These are phyloP conservation scores for Junonia oenone DNA, from an alignment of 2,888 invertebrate genomes.

Conservation along the genomic window DNA sequence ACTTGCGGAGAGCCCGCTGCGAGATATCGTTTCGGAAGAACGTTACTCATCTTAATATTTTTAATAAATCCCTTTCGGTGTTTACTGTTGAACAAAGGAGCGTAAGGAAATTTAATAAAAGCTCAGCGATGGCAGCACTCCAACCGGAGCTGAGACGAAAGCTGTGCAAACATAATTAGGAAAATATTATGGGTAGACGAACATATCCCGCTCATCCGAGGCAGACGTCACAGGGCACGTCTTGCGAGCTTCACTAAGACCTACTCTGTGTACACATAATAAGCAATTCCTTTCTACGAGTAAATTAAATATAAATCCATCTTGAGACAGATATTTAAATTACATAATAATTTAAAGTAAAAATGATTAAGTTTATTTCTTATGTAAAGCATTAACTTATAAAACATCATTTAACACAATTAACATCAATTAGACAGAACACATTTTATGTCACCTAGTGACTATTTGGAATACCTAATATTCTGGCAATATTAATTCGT, in stretches of 20 bases:
- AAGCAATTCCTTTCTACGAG: slow-evolving; percentile 12
- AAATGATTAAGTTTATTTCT: too few relatives aligned
- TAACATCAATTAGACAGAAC: too few relatives aligned
- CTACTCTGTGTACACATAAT: slow-evolving; percentile 18
- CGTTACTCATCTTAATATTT: slow-evolving; percentile 16
- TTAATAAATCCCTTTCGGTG: slow-evolving; percentile 36
- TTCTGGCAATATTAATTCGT: too few relatives aligned
- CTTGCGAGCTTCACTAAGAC: slow-evolving; percentile 15
- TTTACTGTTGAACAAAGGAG: slow-evolving; percentile 31
- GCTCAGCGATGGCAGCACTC: slow-evolving; percentile 32
- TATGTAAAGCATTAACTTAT: too few relatives aligned
- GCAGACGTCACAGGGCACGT: slow-evolving; percentile 36
- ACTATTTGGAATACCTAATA: too few relatives aligned
- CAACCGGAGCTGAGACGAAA: slow-evolving; percentile 26
- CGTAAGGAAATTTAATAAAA: slow-evolving; percentile 39
- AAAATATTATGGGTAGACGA: slow-evolving; percentile 34
- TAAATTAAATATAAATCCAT: not conserved
- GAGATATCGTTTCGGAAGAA: not conserved
- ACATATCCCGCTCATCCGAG: slow-evolving; percentile 36
- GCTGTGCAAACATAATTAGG: slow-evolving; percentile 44
- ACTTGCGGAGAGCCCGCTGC: slow-evolving; percentile 25
- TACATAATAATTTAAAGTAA: not conserved
- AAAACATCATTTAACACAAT: too few relatives aligned
- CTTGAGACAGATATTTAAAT: not conserved
- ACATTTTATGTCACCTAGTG: too few relatives aligned